Conservation (phyloP, 2,113 vertebrate species). For the Melanerpes formicivorus region DNA sequence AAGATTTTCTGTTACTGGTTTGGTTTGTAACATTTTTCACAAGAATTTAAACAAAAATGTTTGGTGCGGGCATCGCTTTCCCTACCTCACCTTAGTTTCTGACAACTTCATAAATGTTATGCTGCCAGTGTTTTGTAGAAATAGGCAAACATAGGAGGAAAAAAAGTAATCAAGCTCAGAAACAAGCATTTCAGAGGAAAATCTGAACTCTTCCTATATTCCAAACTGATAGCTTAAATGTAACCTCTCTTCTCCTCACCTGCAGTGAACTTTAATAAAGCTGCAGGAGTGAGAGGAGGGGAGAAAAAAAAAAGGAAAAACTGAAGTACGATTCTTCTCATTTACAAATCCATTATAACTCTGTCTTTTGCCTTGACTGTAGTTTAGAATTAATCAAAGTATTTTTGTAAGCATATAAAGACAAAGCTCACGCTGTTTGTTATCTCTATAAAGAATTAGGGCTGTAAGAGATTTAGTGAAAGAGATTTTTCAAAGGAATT, state of each 20-base stretch:
- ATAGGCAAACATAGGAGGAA: neutral
- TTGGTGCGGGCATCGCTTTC: neutral
- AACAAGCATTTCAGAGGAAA: neutral
- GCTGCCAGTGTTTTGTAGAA: neutral
- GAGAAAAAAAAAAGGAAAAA: too few species aligned
- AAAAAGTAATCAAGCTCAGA: neutral
- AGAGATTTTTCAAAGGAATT: slow-evolving; percentile 23
- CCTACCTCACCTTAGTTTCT: neutral
- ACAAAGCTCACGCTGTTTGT: neutral
- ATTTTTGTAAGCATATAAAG: neutral
- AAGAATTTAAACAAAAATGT: neutral
- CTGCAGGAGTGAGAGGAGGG: neutral
- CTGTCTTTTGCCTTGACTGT: neutral
- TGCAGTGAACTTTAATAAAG: neutral
- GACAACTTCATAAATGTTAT: neutral
- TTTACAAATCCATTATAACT: neutral
- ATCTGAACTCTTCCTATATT: neutral
- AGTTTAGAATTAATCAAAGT: neutral
- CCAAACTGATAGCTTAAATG: neutral
- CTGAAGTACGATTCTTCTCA: neutral
- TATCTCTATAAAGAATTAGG: neutral
- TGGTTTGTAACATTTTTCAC: neutral
- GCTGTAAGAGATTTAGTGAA: neutral
- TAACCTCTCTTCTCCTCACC: neutral
- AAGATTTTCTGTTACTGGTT: neutral